These are phyloP conservation scores for Neocloeon triangulifer DNA, from an alignment of 1,140 invertebrate species.

Conservation along the genomic window DNA sequence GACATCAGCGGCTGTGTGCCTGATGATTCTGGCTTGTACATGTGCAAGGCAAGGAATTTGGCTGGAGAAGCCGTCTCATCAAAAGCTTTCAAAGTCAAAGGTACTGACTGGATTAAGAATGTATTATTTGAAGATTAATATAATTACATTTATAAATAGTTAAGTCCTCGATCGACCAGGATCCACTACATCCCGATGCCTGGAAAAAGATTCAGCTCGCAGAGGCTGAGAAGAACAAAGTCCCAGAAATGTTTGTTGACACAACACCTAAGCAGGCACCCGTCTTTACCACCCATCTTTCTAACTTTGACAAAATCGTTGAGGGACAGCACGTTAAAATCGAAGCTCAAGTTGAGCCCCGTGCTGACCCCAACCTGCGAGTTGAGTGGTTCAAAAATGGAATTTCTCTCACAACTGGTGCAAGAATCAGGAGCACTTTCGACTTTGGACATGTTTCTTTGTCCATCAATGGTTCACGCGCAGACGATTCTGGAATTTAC, in stretches of 20 bases:
- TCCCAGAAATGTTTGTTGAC: slow-evolving; percentile 64
- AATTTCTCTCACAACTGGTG: slow-evolving; percentile 56
- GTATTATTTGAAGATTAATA: not conserved
- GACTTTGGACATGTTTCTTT: slow-evolving; percentile 86
- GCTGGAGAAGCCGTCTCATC: slow-evolving; percentile 79
- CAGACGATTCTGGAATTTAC: slow-evolving; percentile 83
- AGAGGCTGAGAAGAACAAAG: slow-evolving; percentile 70
- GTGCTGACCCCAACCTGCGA: slow-evolving; percentile 77
- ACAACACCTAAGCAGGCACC: slow-evolving; percentile 61
- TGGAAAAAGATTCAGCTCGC: slow-evolving; percentile 77
- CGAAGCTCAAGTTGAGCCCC: slow-evolving; percentile 88
- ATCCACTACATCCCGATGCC: slow-evolving; percentile 61
- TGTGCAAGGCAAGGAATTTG: slow-evolving; percentile 77
- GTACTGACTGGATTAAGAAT: slow-evolving; percentile 6
- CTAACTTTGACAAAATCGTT: slow-evolving; percentile 60
- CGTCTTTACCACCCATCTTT: slow-evolving; percentile 74
- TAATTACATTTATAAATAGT: slow-evolving; percentile 16
- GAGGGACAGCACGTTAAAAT: slow-evolving; percentile 81
- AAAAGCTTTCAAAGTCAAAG: slow-evolving; percentile 63
- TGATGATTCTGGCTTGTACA: slow-evolving; percentile 79
- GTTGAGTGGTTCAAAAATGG: slow-evolving; percentile 90
- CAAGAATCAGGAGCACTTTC: slow-evolving; percentile 67
- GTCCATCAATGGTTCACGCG: slow-evolving; percentile 62
- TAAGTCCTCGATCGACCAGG: slow-evolving; percentile 50
- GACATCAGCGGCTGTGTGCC: slow-evolving; percentile 73